These are phyloP conservation scores for Bufo bufo DNA, from an alignment of 2,113 vertebrate species.

Conservation along the genomic window DNA sequence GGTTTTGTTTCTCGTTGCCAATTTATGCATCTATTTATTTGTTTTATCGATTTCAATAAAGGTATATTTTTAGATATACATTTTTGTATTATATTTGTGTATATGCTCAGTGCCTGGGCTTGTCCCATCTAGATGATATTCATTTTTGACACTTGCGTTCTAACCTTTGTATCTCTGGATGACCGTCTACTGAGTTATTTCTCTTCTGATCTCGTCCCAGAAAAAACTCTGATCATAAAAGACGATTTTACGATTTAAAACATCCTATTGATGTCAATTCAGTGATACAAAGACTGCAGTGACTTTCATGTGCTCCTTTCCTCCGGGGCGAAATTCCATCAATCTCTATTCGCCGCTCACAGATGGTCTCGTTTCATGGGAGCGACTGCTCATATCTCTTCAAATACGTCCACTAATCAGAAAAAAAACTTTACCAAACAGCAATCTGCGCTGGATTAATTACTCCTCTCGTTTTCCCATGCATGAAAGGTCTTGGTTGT, in stretches of 20 bases:
- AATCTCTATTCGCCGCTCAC: conserved; percentile 4
- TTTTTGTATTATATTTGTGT: too few species aligned
- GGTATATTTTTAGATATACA: too few species aligned
- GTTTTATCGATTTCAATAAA: too few species aligned
- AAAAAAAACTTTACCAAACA: conserved; percentile 27
- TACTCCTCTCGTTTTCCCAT: neutral
- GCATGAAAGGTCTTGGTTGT: conserved; percentile 23
- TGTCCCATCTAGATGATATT: too few species aligned
- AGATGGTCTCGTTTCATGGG: conserved; percentile 20
- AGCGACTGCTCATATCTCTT: neutral
- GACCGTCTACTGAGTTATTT: neutral
- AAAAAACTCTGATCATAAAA: neutral
- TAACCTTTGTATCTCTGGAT: neutral
- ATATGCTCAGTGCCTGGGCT: too few species aligned
- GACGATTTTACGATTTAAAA: neutral
- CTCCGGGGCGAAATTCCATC: neutral
- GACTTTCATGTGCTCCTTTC: neutral
- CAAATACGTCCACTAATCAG: conserved; percentile 37
- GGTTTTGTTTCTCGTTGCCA: too few species aligned
- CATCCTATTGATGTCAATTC: neutral
- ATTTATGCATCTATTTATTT: too few species aligned
- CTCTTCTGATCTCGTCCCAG: neutral
- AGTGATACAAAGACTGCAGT: neutral
- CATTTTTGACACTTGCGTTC: too few species aligned
- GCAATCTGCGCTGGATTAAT: conserved; percentile 22